A percentile compares a stretch with the other conserved stretches of the same genome.
phyloP scores from a whole-genome alignment of 2,797 vertebrate genomes.

The Gallinago solitaria region DNA sequence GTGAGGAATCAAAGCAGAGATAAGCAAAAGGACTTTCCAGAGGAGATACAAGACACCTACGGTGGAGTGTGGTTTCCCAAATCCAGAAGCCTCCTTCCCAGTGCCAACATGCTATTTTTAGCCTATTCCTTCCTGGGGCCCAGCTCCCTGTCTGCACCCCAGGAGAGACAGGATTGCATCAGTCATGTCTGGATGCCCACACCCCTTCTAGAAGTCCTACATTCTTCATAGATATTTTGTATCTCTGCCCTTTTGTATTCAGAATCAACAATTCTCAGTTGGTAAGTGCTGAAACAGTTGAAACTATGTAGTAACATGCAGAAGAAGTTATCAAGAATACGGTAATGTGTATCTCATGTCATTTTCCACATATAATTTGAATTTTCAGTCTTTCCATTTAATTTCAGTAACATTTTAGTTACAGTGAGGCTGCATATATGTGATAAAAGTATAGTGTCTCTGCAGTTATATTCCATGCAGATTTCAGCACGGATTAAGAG shows the following conservation, averaged over 20 bases:
- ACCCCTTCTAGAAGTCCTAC: background rate
- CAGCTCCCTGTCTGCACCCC: background rate
- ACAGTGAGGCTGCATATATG: background rate
- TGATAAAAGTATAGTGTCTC: background rate
- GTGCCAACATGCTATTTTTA: background rate
- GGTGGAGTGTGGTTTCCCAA: background rate
- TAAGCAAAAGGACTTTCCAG: background rate
- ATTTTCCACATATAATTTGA: background rate
- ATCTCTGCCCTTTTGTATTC: background rate
- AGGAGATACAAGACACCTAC: background rate
- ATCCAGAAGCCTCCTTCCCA: background rate
- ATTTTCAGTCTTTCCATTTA: background rate
- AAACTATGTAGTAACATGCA: background rate
- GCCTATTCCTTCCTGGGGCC: background rate
- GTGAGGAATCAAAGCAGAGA: background rate
- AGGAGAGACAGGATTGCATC: background rate
- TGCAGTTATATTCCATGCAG: background rate
- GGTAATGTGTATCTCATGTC: rapidly evolving
- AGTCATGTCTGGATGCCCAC: background rate
- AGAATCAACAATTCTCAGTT: background rate
- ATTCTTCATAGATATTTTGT: background rate
- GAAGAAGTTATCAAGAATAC: background rate
- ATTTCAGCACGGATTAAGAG: background rate
- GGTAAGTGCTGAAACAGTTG: background rate
- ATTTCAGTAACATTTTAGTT: background rate